phyloP scores from a whole-genome alignment of 1,140 invertebrate genomes.

The Copidosoma floridanum region DNA sequence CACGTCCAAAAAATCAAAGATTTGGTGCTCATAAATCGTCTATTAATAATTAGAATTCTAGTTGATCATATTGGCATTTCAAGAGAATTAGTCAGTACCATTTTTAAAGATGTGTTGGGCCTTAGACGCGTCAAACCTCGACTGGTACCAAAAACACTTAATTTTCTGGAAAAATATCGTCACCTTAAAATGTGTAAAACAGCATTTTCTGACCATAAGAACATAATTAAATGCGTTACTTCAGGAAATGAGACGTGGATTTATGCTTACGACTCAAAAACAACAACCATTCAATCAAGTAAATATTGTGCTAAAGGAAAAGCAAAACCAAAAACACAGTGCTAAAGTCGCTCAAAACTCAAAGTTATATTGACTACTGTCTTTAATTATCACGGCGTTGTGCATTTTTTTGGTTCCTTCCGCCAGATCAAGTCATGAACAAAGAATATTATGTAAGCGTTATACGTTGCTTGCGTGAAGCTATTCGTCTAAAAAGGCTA shows the following conservation, averaged over 20 bases:
- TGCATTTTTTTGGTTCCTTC: neutral
- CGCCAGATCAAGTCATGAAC: neutral
- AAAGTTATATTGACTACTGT: too few relatives aligned
- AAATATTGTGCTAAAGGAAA: too few relatives aligned
- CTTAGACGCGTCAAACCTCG: too few relatives aligned
- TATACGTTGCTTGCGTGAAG: too few relatives aligned
- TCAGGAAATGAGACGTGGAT: neutral
- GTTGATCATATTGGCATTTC: neutral
- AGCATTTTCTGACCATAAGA: neutral
- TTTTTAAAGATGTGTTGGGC: too few relatives aligned
- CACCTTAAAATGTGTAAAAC: too few relatives aligned
- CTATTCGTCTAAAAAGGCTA: neutral
- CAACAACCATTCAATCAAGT: neutral
- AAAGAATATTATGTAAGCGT: neutral
- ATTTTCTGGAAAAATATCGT: too few relatives aligned
- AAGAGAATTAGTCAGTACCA: neutral
- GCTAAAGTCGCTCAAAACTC: neutral
- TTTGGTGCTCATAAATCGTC: slow-evolving; percentile 31
- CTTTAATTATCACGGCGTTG: too few relatives aligned
- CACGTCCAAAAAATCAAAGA: slow-evolving; percentile 35
- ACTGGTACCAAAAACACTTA: too few relatives aligned
- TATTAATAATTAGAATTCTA: neutral
- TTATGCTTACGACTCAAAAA: neutral
- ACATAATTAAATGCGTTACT: neutral
- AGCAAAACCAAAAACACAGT: too few relatives aligned